Evolutionary conservation across 2,113 vertebrate species (phyloP).

Genomic region (Onychostoma macrolepis): DNA sequence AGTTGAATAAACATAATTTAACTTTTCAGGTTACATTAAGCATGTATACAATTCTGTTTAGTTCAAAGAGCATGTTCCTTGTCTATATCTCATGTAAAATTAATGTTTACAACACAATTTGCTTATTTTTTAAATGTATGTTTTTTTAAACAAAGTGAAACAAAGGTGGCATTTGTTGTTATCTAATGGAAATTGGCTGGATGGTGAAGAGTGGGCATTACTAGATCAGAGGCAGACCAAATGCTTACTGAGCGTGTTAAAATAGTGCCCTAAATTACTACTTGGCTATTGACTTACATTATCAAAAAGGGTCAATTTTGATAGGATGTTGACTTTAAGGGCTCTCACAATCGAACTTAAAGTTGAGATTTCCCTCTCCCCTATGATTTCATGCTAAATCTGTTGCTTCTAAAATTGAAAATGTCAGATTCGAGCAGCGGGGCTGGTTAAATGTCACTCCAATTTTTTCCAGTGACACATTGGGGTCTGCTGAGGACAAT

Average conservation of each 20-base stretch:
- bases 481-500: neutral
- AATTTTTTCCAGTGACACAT: neutral
- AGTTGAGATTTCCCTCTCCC: neutral
- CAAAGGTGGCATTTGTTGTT: neutral
- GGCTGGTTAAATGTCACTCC: slow-evolving; percentile 18
- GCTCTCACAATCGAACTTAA: neutral
- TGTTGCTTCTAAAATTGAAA: neutral
- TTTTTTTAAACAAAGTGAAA: neutral
- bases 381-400: neutral
- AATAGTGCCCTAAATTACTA: neutral
- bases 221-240: too few relatives aligned
- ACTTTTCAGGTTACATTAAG: neutral
- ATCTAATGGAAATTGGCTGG: neutral
- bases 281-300: neutral
- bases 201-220: neutral
- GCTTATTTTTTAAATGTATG: too few relatives aligned
- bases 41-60: neutral
- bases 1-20: neutral
- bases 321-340: neutral
- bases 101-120: neutral
- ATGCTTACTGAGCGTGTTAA: neutral
- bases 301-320: neutral
- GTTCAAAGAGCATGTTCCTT: too few relatives aligned
- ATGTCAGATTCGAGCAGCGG: neutral
- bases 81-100: neutral